Conservation (phyloP, 2,888 invertebrate species). For the Athrips mouffetella region DNA sequence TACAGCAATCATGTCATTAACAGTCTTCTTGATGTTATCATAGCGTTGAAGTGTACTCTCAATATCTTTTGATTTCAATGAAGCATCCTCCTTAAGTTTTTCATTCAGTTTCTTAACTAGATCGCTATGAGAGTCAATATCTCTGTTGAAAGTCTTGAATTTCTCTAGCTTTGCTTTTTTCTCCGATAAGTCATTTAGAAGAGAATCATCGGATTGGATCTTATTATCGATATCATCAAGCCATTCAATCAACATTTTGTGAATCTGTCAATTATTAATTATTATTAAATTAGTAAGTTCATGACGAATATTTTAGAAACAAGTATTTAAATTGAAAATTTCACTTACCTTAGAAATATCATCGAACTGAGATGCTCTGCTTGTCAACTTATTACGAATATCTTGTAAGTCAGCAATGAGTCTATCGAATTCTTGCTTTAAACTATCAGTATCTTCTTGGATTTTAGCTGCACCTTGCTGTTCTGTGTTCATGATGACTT, state of each 20-base stretch:
- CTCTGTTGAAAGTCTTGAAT: conserved; percentile 88
- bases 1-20: conserved; percentile 81
- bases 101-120: conserved; percentile 86
- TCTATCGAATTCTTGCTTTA: conserved; percentile 94
- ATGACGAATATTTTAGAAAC: background rate
- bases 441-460: conserved; percentile 92
- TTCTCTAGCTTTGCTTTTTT: conserved; percentile 94
- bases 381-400: conserved; percentile 85
- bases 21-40: conserved; percentile 81
- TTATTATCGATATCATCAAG: conserved; percentile 92
- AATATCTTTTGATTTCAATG: conserved; percentile 82
- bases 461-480: conserved; percentile 92
- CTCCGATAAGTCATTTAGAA: conserved; percentile 91
- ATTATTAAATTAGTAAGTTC: background rate
- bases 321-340: background rate
- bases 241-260: conserved; percentile 91
- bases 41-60: conserved; percentile 84
- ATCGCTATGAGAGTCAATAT: conserved; percentile 88
- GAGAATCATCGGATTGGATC: conserved; percentile 84
- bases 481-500: conserved; percentile 95
- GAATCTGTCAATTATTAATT: conserved; percentile 52
- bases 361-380: conserved; percentile 87
- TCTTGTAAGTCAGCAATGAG: conserved; percentile 89
- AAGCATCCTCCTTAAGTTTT: conserved; percentile 84
- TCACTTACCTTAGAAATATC: conserved; percentile 87